Evolutionary conservation across 1,140 invertebrate genomes (phyloP).

Genomic region (Papilio polytes): DNA sequence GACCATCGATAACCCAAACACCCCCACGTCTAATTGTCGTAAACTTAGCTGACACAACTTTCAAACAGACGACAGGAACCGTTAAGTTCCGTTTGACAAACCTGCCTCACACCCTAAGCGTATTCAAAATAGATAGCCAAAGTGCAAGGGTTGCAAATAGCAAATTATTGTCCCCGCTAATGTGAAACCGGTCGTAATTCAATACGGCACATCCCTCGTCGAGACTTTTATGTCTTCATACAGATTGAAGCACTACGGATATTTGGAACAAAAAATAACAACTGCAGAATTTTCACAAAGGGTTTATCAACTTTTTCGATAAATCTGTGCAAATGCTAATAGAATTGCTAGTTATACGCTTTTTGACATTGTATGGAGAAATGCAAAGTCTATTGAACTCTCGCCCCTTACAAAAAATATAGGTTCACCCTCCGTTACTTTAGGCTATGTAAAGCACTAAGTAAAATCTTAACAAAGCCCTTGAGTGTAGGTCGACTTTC

Average conservation of each 20-base stretch:
- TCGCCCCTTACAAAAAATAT: not conserved
- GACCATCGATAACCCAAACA: constrained; percentile 54
- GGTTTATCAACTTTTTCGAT: not conserved
- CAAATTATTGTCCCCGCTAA: constrained; percentile 63
- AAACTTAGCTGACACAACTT: constrained; percentile 63
- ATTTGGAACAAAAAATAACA: constrained; percentile 32
- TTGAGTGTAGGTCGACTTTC: constrained; percentile 11
- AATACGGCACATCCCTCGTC: constrained; percentile 37
- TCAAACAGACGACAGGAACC: constrained; percentile 73
- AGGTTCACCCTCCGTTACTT: constrained; percentile 16
- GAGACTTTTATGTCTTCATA: constrained; percentile 54
- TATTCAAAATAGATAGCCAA: constrained; percentile 66
- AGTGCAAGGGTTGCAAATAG: constrained; percentile 80
- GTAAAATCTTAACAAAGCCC: constrained; percentile 14
- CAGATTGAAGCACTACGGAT: constrained; percentile 35
- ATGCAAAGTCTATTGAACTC: constrained; percentile 5
- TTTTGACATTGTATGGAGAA: not conserved
- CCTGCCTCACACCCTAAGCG: constrained; percentile 62
- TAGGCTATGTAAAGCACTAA: constrained; percentile 9
- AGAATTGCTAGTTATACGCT: not conserved
- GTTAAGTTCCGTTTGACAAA: constrained; percentile 79
- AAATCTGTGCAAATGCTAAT: not conserved
- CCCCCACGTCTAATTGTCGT: constrained; percentile 53
- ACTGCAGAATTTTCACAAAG: not conserved
- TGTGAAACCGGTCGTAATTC: constrained; percentile 67